Conservation (phyloP, 2,888 invertebrate species). For the Trichogramma evanescens region DNA sequence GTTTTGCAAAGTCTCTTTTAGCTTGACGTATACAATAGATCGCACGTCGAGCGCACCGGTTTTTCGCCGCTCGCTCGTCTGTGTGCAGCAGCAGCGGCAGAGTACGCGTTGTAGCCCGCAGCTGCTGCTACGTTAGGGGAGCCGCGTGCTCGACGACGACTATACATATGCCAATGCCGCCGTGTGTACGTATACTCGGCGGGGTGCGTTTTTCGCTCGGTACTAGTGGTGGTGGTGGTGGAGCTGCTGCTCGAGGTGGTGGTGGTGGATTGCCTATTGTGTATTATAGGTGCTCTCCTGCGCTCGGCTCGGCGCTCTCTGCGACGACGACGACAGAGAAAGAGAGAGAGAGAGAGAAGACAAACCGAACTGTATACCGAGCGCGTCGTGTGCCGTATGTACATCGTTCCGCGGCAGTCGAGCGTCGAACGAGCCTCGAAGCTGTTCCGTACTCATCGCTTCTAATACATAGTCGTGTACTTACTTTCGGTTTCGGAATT, state of each 20-base stretch:
- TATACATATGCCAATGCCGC: slow-evolving; percentile 3
- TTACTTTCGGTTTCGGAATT: too few relatives aligned
- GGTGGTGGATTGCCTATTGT: too few relatives aligned
- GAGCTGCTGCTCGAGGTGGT: too few relatives aligned
- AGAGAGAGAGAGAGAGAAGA: slow-evolving; percentile 10
- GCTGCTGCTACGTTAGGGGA: slow-evolving; percentile 36
- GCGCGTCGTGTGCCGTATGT: not conserved
- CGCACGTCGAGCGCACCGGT: slow-evolving; percentile 39
- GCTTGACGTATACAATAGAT: slow-evolving; percentile 35
- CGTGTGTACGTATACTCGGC: not conserved
- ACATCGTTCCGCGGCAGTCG: not conserved
- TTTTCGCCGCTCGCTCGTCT: slow-evolving; percentile 29
- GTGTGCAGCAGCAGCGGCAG: not conserved
- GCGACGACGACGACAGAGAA: too few relatives aligned
- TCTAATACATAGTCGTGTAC: too few relatives aligned
- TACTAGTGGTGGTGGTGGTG: too few relatives aligned
- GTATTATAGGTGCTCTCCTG: too few relatives aligned
- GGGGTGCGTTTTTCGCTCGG: slow-evolving; percentile 29
- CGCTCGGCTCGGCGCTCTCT: too few relatives aligned
- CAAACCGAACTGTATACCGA: slow-evolving; percentile 3
- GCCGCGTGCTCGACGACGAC: slow-evolving; percentile 25
- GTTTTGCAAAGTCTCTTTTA: not conserved
- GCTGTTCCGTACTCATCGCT: too few relatives aligned
- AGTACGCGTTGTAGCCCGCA: slow-evolving; percentile 4
- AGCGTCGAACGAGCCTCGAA: too few relatives aligned